A percentile compares a stretch with the other conserved stretches of the same genome.
These are phyloP conservation scores for Catocala sponsa DNA, from an alignment of 2,888 invertebrate species.

Conservation along the genomic window DNA sequence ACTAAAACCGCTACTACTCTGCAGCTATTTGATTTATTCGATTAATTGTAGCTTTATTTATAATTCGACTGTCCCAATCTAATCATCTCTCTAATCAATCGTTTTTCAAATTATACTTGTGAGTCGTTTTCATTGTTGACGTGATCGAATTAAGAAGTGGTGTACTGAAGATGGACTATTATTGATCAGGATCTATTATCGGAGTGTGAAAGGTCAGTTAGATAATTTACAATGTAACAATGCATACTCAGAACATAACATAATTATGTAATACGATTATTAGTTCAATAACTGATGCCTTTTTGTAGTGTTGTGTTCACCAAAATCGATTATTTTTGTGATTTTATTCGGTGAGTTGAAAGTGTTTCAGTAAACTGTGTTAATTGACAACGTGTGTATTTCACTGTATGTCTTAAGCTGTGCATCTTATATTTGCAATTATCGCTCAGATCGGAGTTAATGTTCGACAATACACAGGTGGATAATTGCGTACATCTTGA, in stretches of 20 bases:
- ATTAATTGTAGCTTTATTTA: slow-evolving; percentile 13
- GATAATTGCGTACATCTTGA: background rate
- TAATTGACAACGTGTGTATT: background rate
- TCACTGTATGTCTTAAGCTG: no score
- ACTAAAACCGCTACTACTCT: slow-evolving; percentile 15
- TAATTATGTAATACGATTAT: background rate
- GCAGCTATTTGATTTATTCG: slow-evolving; percentile 10
- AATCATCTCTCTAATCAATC: slow-evolving; percentile 29
- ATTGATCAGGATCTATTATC: slow-evolving; percentile 45
- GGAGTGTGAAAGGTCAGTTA: slow-evolving; percentile 59
- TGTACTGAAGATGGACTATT: slow-evolving; percentile 23
- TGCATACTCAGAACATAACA: slow-evolving; percentile 12
- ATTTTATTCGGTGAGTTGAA: background rate
- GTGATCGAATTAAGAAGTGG: background rate
- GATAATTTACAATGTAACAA: slow-evolving; percentile 32
- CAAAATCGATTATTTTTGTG: background rate
- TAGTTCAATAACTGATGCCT: slow-evolving; percentile 18
- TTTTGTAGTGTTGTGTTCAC: slow-evolving; percentile 20
- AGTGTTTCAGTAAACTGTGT: background rate
- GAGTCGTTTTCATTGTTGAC: background rate
- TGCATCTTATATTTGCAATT: background rate
- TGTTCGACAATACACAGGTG: background rate
- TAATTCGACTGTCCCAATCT: slow-evolving; percentile 11
- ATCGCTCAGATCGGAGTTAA: background rate
- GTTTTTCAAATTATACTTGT: background rate